Percentiles rank a stretch among this genome's conserved stretches.
phyloP scores from a whole-genome alignment of 1,140 invertebrate species.

The Pteromalus puparum region DNA sequence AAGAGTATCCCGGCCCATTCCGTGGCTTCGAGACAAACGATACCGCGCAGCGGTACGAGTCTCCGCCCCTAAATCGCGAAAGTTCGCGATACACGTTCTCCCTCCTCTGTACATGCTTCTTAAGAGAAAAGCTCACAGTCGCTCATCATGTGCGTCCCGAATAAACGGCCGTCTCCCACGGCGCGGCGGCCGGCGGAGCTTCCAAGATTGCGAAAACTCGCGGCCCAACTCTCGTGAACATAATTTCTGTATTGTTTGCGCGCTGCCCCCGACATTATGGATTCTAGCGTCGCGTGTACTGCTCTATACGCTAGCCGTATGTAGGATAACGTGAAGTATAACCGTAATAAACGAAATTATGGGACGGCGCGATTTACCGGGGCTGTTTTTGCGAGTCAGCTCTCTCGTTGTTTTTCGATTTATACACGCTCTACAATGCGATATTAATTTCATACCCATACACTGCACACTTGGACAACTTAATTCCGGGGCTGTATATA shows the following conservation, averaged over 20 bases:
- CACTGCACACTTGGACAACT: constrained; percentile 7
- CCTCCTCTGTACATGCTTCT: too few species aligned
- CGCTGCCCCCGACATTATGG: constrained; percentile 63
- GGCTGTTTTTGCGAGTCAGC: background rate
- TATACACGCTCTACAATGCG: too few species aligned
- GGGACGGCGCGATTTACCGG: constrained; percentile 48
- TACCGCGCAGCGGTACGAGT: background rate
- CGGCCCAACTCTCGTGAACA: constrained; percentile 71
- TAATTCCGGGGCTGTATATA: background rate
- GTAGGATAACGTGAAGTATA: constrained; percentile 59
- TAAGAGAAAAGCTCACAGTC: constrained; percentile 23
- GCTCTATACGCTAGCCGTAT: constrained; percentile 41
- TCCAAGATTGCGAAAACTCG: constrained; percentile 70
- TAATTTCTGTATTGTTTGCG: constrained; percentile 75
- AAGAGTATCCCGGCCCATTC: background rate
- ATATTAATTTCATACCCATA: background rate
- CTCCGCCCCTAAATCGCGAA: constrained; percentile 65
- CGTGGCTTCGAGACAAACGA: background rate
- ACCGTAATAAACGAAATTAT: constrained; percentile 68
- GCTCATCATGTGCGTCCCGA: constrained; percentile 32
- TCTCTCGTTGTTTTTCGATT: too few species aligned
- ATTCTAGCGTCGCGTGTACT: constrained; percentile 57
- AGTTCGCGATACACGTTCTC: constrained; percentile 58
- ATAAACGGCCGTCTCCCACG: constrained; percentile 48
- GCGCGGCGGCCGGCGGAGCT: constrained; percentile 54